Percentiles rank a stretch among this genome's conserved stretches.
Conservation (phyloP, 1,140 invertebrate genomes). For the Caerostris extrusa region DNA sequence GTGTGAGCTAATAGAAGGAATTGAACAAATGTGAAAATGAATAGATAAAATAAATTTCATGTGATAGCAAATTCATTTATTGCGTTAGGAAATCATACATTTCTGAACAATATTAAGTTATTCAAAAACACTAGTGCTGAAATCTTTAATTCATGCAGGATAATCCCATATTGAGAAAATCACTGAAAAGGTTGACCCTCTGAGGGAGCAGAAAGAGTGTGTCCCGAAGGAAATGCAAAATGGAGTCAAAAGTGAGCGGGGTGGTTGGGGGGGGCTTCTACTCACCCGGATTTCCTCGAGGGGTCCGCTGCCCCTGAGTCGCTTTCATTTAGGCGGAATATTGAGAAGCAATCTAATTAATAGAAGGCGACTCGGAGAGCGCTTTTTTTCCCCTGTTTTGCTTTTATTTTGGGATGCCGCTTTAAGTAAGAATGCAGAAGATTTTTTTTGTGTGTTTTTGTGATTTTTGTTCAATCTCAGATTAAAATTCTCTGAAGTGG, state of each 20-base stretch:
- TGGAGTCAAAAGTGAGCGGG: not conserved
- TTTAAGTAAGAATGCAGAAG: not conserved
- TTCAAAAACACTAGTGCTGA: too few relatives aligned
- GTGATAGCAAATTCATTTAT: too few relatives aligned
- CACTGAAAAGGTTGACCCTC: not conserved
- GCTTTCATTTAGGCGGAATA: slow-evolving; percentile 40
- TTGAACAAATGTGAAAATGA: too few relatives aligned
- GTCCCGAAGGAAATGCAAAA: slow-evolving; percentile 41
- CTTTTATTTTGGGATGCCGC: not conserved
- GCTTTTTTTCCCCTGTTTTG: not conserved
- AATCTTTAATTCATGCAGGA: not conserved
- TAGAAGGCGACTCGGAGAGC: not conserved
- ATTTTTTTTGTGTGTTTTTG: not conserved
- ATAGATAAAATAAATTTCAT: too few relatives aligned
- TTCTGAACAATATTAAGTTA: too few relatives aligned
- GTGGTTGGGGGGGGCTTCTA: not conserved
- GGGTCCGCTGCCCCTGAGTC: not conserved
- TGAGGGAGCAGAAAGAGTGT: not conserved
- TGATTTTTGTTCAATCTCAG: not conserved
- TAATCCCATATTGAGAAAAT: not conserved
- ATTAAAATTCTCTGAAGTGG: too few relatives aligned
- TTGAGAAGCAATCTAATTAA: slow-evolving; percentile 54
- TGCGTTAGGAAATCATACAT: too few relatives aligned
- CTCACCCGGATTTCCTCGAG: slow-evolving; percentile 46
- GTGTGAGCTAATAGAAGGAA: too few relatives aligned